Conservation (phyloP, 2,888 invertebrate genomes). For the Drosophila mettleri region DNA sequence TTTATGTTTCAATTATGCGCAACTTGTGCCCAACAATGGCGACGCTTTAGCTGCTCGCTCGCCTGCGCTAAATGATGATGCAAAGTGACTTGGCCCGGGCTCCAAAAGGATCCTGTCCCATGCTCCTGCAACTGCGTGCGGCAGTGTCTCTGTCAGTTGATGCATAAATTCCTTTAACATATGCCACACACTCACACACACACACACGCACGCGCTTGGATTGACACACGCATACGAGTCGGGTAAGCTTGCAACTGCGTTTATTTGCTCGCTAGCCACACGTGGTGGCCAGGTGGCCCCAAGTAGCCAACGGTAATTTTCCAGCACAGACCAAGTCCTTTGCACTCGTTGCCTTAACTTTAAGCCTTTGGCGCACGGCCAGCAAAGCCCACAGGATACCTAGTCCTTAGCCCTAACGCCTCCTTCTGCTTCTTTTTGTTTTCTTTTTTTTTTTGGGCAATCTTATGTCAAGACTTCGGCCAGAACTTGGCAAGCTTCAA, state of each 20-base stretch:
- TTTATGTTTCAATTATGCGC: constrained; percentile 79
- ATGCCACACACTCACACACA: constrained; percentile 40
- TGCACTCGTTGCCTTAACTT: constrained; percentile 49
- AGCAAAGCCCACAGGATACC: constrained; percentile 19
- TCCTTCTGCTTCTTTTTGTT: not conserved
- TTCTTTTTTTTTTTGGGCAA: constrained; percentile 1
- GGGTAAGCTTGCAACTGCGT: constrained; percentile 28
- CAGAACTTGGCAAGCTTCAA: constrained; percentile 22
- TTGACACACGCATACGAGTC: constrained; percentile 47
- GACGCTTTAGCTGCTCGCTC: constrained; percentile 56
- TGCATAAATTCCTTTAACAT: constrained; percentile 73
- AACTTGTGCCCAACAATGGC: constrained; percentile 77
- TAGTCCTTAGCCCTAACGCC: not conserved
- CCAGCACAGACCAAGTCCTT: constrained; percentile 51
- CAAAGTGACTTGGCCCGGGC: constrained; percentile 68
- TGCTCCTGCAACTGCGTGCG: constrained; percentile 16
- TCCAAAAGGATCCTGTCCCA: constrained; percentile 41
- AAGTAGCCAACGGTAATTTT: constrained; percentile 62
- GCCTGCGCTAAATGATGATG: constrained; percentile 70
- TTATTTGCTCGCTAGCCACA: constrained; percentile 52
- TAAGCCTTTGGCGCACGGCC: constrained; percentile 40
- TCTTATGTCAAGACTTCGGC: constrained; percentile 37
- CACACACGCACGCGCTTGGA: constrained; percentile 12
- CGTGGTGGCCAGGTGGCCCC: constrained; percentile 45
- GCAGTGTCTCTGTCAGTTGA: constrained; percentile 55